These are phyloP conservation scores for Platynereis dumerilii DNA, from an alignment of 2,888 invertebrate genomes.

Conservation along the genomic window DNA sequence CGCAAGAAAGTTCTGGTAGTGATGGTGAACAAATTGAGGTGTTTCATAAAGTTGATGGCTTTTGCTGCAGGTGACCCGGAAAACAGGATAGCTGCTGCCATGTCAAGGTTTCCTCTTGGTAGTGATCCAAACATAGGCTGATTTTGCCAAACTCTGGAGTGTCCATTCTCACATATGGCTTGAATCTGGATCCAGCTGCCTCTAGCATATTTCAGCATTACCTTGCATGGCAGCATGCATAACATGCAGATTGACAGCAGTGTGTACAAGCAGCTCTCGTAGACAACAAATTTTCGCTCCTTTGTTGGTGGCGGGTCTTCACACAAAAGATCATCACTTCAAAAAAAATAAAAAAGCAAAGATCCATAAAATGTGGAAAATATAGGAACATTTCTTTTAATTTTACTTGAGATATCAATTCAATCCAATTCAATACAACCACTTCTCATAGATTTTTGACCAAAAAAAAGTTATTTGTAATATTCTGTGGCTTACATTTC, in stretches of 20 bases:
- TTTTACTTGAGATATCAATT: neutral
- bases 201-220: neutral
- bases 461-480: too few species aligned
- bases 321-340: neutral
- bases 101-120: conserved; percentile 1
- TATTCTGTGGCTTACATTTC: neutral
- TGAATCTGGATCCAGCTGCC: neutral
- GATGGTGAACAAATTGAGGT: neutral
- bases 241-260: neutral
- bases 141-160: neutral
- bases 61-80: neutral
- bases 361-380: neutral
- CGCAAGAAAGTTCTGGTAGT: neutral
- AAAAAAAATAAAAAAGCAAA: neutral
- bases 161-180: neutral
- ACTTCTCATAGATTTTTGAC: too few species aligned
- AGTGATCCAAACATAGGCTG: neutral
- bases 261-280: neutral
- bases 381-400: neutral
- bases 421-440: too few species aligned
- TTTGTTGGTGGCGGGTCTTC: neutral
- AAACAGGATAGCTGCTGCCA: neutral
- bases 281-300: neutral
- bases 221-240: conserved; percentile 5
- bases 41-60: conserved; percentile 1